Base-by-base conservation (phyloP, 1,140 invertebrate genomes). In the Eubasilissa regina region DNA sequence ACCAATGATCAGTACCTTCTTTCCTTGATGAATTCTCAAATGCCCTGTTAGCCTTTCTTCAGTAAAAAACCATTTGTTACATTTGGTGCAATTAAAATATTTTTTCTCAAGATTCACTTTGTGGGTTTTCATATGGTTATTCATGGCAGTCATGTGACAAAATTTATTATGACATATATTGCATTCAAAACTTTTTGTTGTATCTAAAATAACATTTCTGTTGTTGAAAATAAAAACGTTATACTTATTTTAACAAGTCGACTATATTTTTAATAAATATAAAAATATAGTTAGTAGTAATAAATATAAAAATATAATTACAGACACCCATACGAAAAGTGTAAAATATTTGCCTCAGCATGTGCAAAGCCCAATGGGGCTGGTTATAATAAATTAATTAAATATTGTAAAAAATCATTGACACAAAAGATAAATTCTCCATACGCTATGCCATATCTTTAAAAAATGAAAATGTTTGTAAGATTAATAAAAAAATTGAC, bases 121-220 rank as follows among this genome's bases (percentile, higher is more conserved):
- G 45, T 80, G 79, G 7, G 73, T 80, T 80, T 80, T 76, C 51
- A 80, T 76, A 35, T 80, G 79, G 47, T 80, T 80, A 19, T 68
- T 80, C 51, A 80, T 21, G 10, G 79, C 60, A 17, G 62, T 51
- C 19, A 25, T 48, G n/a, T 80, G 79, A 58, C 17, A 44, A 60
- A 76, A 80, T n/a, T 64, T 45, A 35, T 19, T 76, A 45, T 76
- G 45, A 25, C 79, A 80, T 47, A 70, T 48, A 11, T 45, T 60
- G 45, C 79, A 80, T 47, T 76, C 62, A 12, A 53, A 79, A n/a
- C 10, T 35, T 15, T 75, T 80, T 48, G 43, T 19, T 13, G 13
- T 56, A 55, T 45, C 77, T 78, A 51, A 47, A 70, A 78, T 25
- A 15, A 68, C 1, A 68, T 68, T 13, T 68, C 11, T 35, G 1